These are phyloP conservation scores for Antennarius maculatus DNA, from an alignment of 2,797 vertebrate genomes.

Conservation along the genomic window DNA sequence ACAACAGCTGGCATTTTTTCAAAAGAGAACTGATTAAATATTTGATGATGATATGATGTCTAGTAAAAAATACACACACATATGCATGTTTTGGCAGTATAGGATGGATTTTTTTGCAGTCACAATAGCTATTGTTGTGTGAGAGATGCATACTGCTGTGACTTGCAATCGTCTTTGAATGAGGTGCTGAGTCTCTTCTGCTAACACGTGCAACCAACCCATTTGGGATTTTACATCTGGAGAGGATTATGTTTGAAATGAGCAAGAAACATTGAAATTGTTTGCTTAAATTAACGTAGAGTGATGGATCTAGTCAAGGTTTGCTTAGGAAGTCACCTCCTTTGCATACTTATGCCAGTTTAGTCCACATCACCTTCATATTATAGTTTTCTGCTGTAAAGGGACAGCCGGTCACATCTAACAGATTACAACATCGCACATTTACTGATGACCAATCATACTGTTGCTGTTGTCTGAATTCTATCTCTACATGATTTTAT, in stretches of 20 bases:
- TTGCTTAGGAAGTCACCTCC: no score
- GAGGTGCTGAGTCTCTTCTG: conserved; percentile 28
- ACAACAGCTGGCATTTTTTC: conserved; percentile 58
- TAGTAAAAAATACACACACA: conserved; percentile 39
- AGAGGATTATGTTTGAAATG: conserved; percentile 49
- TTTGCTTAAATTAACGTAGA: conserved; percentile 65
- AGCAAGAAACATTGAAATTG: conserved; percentile 36
- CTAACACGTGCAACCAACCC: conserved; percentile 39
- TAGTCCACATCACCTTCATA: no score
- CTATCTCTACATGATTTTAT: no score
- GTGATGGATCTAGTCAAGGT: conserved; percentile 24
- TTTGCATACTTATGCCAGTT: no score
- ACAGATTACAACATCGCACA: no score
- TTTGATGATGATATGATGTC: conserved; percentile 57
- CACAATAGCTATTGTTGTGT: conserved; percentile 53
- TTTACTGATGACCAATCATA: no score
- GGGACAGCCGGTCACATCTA: no score
- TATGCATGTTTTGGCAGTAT: conserved; percentile 30
- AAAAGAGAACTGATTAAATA: conserved; percentile 56
- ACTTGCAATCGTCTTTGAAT: conserved; percentile 27
- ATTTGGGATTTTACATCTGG: conserved; percentile 75
- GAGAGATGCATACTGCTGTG: conserved; percentile 38
- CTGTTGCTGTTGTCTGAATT: no score
- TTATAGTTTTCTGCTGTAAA: no score
- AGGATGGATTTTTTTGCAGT: conserved; percentile 26